A percentile compares a stretch with the other conserved stretches of the same genome.
These are phyloP conservation scores for Catharus minimus DNA, from an alignment of 2,113 vertebrate species.

Conservation along the genomic window DNA sequence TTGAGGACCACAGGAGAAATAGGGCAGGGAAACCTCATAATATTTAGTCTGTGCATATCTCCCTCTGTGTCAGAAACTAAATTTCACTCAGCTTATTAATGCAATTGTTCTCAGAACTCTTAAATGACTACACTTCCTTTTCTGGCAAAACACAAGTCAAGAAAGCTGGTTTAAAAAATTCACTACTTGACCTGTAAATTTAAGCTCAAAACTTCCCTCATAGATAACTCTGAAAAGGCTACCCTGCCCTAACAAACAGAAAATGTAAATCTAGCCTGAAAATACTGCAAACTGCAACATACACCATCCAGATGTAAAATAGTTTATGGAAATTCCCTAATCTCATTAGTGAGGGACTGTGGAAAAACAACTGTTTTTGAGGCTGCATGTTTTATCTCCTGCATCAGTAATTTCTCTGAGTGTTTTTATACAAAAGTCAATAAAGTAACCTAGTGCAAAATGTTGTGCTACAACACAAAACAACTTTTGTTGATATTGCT, in stretches of 20 bases:
- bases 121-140: neutral
- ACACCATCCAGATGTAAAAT: neutral
- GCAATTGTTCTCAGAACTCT: neutral
- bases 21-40: neutral
- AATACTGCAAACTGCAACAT: neutral
- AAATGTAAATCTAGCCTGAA: neutral
- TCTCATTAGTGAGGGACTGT: neutral
- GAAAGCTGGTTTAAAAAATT: neutral
- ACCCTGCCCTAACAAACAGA: neutral
- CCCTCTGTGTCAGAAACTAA: neutral
- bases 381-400: neutral
- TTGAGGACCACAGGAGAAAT: neutral
- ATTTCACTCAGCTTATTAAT: neutral
- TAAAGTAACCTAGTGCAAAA: neutral
- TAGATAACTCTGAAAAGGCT: neutral
- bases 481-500: neutral
- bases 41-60: neutral
- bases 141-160: neutral
- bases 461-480: neutral
- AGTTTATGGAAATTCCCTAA: neutral
- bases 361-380: fast-evolving
- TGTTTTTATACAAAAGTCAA: neutral
- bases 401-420: neutral
- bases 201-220: neutral
- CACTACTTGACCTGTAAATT: neutral